These are phyloP conservation scores for Alauda arvensis DNA, from an alignment of 2,797 vertebrate species.

Conservation along the genomic window DNA sequence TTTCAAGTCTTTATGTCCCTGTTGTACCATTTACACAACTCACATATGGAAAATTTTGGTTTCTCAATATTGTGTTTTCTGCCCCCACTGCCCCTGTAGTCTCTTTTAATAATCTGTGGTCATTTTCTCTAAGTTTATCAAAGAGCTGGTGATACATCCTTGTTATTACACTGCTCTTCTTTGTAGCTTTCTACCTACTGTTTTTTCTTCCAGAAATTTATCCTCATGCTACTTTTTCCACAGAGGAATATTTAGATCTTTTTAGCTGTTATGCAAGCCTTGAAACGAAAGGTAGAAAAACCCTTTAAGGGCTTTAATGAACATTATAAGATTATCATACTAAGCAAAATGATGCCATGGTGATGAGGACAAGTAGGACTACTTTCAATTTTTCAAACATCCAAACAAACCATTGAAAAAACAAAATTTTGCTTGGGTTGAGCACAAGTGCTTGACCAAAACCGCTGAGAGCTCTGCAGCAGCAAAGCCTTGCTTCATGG, in stretches of 20 bases:
- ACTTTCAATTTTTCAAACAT: not conserved
- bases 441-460: not conserved
- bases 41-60: not conserved
- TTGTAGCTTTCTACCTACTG: not conserved
- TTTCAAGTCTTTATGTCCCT: not conserved
- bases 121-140: not conserved
- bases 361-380: not conserved
- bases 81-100: not conserved
- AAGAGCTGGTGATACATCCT: not conserved
- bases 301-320: not conserved
- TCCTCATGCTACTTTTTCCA: not conserved
- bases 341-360: not conserved
- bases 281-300: not conserved
- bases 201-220: not conserved
- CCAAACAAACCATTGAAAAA: not conserved
- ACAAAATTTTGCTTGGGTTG: not conserved
- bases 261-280: not conserved
- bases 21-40: constrained; percentile 21
- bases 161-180: not conserved
- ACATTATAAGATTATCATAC: not conserved
- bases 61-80: constrained; percentile 10
- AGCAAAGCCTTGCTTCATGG: not conserved
- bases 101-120: not conserved
- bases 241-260: not conserved
- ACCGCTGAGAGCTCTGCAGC: not conserved